Base-by-base conservation (phyloP, 2,888 invertebrate species). In the Thymelicus lineola region DNA sequence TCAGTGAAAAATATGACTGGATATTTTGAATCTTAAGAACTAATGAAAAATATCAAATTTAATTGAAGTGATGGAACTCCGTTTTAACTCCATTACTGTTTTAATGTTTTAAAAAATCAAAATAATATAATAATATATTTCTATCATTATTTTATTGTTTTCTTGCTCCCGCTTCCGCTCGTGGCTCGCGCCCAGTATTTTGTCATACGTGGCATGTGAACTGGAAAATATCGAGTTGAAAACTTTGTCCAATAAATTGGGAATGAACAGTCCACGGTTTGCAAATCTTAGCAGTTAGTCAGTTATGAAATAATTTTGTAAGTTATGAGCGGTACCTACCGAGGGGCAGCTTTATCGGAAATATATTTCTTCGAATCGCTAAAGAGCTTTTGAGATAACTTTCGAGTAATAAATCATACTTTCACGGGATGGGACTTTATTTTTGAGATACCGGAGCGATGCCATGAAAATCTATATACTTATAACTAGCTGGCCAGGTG, bases 231-330 rank as follows among this genome's bases (percentile, higher is more conserved):
- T 77, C 38, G 59, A 69, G 76, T 77, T 75, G 74, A 73, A 78
- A 86, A 86, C 77, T 83, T 83, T 73, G 74, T 75, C 78, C 79
- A 77, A 80, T 82, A 85, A 82, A 82, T 79, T 80, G 75, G 75
- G 71, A 72, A 71, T 75, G 70, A 71, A 72, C 74, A 73, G 69
- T 72, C 75, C 60, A 71, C 72, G 71, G 70, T 67, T 65, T 61
- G 66, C 59, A 69, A 73, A 71, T 71, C 73, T 71, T 42, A 53
- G 50, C 59, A 64, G 64, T 71, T 66, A 65, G 70, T 62, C 55
- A 69, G 63, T 73, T 73, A 73, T 63, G 58, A 69, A 69, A 63
- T 69, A 69, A 69, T 63, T 69, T 17, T 35, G 9, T 20, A 58
- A 69, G 58, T 69, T 69, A 58, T 17, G 53, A 20, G 53, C 57